Percentiles rank a stretch among this genome's conserved stretches.
phyloP scores from a whole-genome alignment of 1,140 invertebrate species.

The Diorhabda sublineata region DNA sequence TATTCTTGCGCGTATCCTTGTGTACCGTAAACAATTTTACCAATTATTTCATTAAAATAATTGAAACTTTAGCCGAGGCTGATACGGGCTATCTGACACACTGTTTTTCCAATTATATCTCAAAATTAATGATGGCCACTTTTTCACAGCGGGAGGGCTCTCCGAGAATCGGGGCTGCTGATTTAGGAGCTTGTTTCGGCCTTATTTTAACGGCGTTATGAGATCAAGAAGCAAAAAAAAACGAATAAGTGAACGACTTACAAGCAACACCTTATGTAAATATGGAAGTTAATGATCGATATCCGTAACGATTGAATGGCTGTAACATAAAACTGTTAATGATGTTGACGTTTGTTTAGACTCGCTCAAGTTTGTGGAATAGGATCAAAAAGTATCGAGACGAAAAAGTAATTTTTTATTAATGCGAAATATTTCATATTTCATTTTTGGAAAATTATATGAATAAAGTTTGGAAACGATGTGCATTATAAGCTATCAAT shows the following conservation, averaged over 20 bases:
- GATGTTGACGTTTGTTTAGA: too few species aligned
- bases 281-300: neutral
- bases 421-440: too few species aligned
- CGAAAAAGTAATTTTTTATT: too few species aligned
- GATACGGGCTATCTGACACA: slow-evolving; percentile 10
- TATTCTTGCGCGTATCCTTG: neutral
- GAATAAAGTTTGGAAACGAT: too few species aligned
- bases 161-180: neutral
- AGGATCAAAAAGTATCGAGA: too few species aligned
- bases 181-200: neutral
- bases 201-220: slow-evolving; percentile 5
- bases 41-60: slow-evolving; percentile 10
- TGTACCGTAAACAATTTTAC: slow-evolving; percentile 5
- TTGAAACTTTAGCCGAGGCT: slow-evolving; percentile 5
- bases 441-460: too few species aligned
- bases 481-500: too few species aligned
- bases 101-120: slow-evolving; percentile 10
- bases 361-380: too few species aligned
- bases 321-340: too few species aligned
- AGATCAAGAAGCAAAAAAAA: slow-evolving; percentile 1
- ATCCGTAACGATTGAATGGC: neutral
- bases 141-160: slow-evolving; percentile 3
- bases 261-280: slow-evolving; percentile 1
- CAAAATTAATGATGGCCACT: slow-evolving; percentile 9
- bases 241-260: neutral